Percentiles rank a stretch among this genome's conserved stretches.
These are phyloP conservation scores for Drosophila nigrodunni DNA, from an alignment of 1,140 invertebrate genomes.

Conservation along the genomic window DNA sequence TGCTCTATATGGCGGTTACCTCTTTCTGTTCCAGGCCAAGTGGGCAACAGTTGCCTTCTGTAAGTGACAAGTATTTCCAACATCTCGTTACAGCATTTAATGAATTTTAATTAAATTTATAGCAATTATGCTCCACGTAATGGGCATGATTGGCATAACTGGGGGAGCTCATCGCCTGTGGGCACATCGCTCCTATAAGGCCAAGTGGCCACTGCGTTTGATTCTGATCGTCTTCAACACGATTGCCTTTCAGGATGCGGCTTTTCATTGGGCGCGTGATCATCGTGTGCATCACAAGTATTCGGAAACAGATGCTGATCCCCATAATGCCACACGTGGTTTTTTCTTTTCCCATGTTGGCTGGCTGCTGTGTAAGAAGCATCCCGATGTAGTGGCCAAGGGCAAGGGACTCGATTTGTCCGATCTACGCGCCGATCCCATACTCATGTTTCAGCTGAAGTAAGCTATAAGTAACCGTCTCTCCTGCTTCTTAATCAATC, in stretches of 20 bases:
- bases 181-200: conserved; percentile 97
- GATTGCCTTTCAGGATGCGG: conserved; percentile 94
- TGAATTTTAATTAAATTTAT: not conserved
- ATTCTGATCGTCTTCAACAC: conserved; percentile 92
- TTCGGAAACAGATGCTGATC: conserved; percentile 86
- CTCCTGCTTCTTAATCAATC: not conserved
- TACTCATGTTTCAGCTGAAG: conserved; percentile 94
- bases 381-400: conserved; percentile 94
- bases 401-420: conserved; percentile 93
- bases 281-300: conserved; percentile 86
- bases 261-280: conserved; percentile 96
- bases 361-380: conserved; percentile 95
- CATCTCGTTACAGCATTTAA: not conserved
- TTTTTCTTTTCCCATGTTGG: conserved; percentile 98
- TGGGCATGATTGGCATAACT: conserved; percentile 92
- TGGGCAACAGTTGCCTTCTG: conserved; percentile 90
- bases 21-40: conserved; percentile 91
- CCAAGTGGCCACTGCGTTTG: conserved; percentile 92
- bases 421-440: conserved; percentile 94
- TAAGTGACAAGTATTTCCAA: conserved; percentile 69
- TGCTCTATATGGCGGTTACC: conserved; percentile 93
- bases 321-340: conserved; percentile 95
- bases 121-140: conserved; percentile 86
- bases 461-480: conserved; percentile 84
- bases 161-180: conserved; percentile 97